Percentiles rank a stretch among this genome's conserved stretches.
These are phyloP conservation scores for Nyctibius bracteatus DNA, from an alignment of 2,113 vertebrate genomes.

Conservation along the genomic window DNA sequence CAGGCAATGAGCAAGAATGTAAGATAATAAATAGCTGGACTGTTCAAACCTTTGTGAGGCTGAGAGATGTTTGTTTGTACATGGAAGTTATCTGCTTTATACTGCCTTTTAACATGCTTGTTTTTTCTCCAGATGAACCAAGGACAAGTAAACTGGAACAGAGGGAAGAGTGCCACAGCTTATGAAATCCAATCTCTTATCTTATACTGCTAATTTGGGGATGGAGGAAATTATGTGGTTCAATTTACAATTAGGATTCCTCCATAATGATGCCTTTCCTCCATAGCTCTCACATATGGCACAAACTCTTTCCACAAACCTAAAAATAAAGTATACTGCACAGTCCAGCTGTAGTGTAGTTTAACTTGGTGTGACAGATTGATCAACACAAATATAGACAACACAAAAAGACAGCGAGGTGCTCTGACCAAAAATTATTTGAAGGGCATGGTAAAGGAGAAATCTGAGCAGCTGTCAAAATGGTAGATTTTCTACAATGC, in stretches of 20 bases:
- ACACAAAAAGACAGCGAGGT: neutral
- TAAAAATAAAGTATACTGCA: slow-evolving; percentile 48
- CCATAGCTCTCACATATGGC: neutral
- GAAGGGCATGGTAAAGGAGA: neutral
- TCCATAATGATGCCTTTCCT: slow-evolving; percentile 10
- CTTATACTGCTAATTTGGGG: neutral
- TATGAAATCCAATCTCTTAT: slow-evolving; percentile 20
- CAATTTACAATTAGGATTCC: slow-evolving; percentile 36
- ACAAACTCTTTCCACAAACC: slow-evolving; percentile 5
- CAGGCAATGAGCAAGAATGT: neutral
- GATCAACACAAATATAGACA: slow-evolving; percentile 20
- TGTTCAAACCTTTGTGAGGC: neutral
- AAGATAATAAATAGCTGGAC: neutral
- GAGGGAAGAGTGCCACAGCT: neutral
- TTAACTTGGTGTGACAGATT: neutral
- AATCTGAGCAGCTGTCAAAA: neutral
- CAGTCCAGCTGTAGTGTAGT: neutral
- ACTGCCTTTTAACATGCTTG: neutral
- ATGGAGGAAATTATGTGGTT: neutral
- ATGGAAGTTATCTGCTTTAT: neutral
- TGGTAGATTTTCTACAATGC: neutral
- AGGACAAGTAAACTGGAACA: neutral
- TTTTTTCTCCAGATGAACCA: neutral
- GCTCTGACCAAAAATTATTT: slow-evolving; percentile 9
- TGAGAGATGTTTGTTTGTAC: neutral